phyloP scores from a whole-genome alignment of 2,888 invertebrate species.

The Melipona bicolor region DNA sequence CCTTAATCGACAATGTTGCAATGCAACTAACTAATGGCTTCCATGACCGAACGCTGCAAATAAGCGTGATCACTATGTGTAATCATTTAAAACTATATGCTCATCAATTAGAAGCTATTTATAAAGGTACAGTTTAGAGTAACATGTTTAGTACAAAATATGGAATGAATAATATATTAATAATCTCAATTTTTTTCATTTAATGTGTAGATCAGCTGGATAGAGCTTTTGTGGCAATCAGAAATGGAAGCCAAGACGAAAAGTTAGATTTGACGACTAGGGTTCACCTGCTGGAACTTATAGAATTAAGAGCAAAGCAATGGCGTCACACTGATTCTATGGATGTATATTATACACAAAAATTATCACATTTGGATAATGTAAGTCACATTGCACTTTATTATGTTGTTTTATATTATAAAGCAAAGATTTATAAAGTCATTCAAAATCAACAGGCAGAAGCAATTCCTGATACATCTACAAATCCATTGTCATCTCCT shows the following conservation, averaged over 20 bases:
- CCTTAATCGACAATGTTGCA: constrained; percentile 92
- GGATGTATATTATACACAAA: constrained; percentile 90
- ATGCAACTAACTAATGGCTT: constrained; percentile 91
- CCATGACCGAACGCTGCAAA: constrained; percentile 89
- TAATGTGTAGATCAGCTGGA: constrained; percentile 89
- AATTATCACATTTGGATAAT: constrained; percentile 83
- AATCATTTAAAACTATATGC: constrained; percentile 91
- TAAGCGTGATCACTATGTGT: constrained; percentile 91
- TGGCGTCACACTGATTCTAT: constrained; percentile 95
- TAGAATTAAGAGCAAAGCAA: constrained; percentile 95
- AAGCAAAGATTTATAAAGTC: background rate
- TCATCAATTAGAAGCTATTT: constrained; percentile 92
- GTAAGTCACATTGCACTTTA: constrained; percentile 73
- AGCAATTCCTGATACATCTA: constrained; percentile 76
- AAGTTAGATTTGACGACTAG: constrained; percentile 93
- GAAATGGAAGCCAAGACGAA: constrained; percentile 95
- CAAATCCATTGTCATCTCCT: constrained; percentile 76
- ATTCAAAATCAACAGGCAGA: constrained; percentile 50
- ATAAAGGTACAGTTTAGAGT: constrained; percentile 86
- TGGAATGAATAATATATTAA: background rate
- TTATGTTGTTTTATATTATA: background rate
- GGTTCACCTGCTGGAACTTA: constrained; percentile 94
- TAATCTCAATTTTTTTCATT: background rate
- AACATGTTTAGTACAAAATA: background rate
- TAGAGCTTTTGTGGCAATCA: constrained; percentile 92